Evolutionary conservation across 1,140 invertebrate species (phyloP), one percentile per base, ranked within the genome.

Genomic region (Penaeus vannamei): DNA sequence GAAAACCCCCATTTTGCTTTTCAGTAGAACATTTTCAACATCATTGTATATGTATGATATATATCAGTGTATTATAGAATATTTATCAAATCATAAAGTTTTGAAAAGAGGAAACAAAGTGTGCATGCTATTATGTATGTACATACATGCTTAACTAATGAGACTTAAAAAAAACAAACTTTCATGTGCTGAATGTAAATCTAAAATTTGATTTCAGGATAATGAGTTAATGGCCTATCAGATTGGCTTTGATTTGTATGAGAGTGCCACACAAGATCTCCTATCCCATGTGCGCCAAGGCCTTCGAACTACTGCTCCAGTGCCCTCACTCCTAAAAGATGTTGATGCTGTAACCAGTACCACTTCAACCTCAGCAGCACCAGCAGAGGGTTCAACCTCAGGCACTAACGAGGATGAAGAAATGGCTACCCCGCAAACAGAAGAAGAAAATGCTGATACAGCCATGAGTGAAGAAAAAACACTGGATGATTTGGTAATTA

Each of bases 181-280:
- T 5, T 10, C 22, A 1, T 83, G 4, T 83, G 23, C 8, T 4
- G 2, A 62, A 61, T 2, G 0, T 83, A 32, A 61, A 32, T 60
- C 17, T 32, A 36, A 32, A 23, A 26, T 80, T 76, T 82, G 3
- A 53, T 59, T 42, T n/a, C 81, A 91, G 88, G 94, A 96, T 72
- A 94, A 93, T 91, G 93, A 94, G 60, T 92, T 99, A 10, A 99
- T 99, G 98, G 98, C 98, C 0, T 99, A 99, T 94, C 99, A 99
- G 94, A 99, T 99, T 92, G 98, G 96, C 0, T 99, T 99, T 94
- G 99, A 99, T 95, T 94, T 99, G 90, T 99, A 99, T 92, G 99
- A 99, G 93, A 99, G 98, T 89, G 99, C 98, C 0, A 99, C 98
- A 0, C 99, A 99, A 94, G 98, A 99, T 92, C 99, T 99, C 92